These are phyloP conservation scores for Istiophorus platypterus DNA, from an alignment of 2,113 vertebrate species.

Conservation along the genomic window DNA sequence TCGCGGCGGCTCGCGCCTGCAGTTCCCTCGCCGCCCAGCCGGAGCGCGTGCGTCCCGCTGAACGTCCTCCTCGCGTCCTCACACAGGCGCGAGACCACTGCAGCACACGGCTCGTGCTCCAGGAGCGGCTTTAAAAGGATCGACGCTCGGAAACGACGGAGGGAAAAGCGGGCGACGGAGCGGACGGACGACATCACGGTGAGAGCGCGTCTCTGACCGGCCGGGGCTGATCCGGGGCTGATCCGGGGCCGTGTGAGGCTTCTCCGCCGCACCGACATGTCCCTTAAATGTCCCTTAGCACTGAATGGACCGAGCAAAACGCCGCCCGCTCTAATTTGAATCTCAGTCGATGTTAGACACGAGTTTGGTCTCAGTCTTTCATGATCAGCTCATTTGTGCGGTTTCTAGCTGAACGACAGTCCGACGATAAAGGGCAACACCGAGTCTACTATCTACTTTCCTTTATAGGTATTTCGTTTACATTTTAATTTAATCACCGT, in stretches of 20 bases:
- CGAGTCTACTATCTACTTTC: not conserved
- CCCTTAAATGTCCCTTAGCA: not conserved
- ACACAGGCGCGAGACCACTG: conserved; percentile 53
- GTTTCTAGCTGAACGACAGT: no score
- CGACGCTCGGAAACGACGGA: not conserved
- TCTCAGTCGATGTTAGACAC: no score
- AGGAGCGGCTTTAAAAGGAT: not conserved
- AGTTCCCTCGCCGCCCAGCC: conserved; percentile 1
- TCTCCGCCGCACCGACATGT: no score
- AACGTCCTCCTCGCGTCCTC: conserved; percentile 12
- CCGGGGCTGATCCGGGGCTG: no score
- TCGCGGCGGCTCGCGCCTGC: conserved; percentile 41
- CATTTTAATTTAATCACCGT: no score
- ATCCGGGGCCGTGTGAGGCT: no score
- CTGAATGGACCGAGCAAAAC: not conserved
- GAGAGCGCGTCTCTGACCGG: no score
- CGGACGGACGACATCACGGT: not conserved
- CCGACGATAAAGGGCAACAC: no score
- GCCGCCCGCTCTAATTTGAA: no score
- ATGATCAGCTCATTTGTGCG: no score
- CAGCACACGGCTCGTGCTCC: conserved; percentile 39
- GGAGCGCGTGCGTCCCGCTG: conserved; percentile 28
- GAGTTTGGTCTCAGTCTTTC: no score
- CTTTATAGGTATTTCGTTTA: no score
- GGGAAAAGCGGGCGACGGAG: not conserved